Base-by-base conservation (phyloP, 1,140 invertebrate genomes). In the Dendrolimus kikuchii region DNA sequence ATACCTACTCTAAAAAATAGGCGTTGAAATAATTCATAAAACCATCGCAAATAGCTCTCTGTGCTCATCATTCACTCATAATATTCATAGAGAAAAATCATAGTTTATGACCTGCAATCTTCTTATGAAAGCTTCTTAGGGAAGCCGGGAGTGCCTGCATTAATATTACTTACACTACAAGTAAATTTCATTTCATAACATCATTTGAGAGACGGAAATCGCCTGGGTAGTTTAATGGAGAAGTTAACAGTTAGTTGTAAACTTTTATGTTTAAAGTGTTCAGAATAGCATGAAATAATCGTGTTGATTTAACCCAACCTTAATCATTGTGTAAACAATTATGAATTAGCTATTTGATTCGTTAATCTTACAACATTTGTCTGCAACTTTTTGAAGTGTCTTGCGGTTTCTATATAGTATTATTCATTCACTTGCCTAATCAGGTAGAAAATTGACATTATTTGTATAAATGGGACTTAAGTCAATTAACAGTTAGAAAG, bases 91-190 rank as follows among this genome's bases (percentile, higher is more conserved):
- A 74, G 74, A 71, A 79, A 79, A 82, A 82, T 83, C 72, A 73
- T 81, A 81, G 71, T 83, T 83, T 81, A 81, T 79, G 77, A 71
- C 71, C 64, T 54, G 74, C 75, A 77, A 79, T 80, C 69, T 78
- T 76, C 76, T 62, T 65, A 53, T 62, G 71, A 81, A 79, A 81
- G 74, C 75, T 79, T 67, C 72, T 78, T 72, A 77, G 59, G 44
- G 56, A 61, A 51, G 59, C 55, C 49, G 59, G 62, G 61, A 69
- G 68, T 57, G 62, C 62, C 60, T 59, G 58, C 74, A 82, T 83
- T 78, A 75, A 81, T 83, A 75, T 75, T 81, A 78, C 76, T 81
- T 76, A 79, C 65, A 69, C 57, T 72, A 69, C 64, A 74, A 77
- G 75, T 79, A 74, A 81, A 71, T 70, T 72, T 71, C 64, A 64